Evolutionary conservation across 2,797 vertebrate genomes (phyloP), one percentile per base, ranked within the genome.

Genomic region (Amazona ochrocephala): DNA sequence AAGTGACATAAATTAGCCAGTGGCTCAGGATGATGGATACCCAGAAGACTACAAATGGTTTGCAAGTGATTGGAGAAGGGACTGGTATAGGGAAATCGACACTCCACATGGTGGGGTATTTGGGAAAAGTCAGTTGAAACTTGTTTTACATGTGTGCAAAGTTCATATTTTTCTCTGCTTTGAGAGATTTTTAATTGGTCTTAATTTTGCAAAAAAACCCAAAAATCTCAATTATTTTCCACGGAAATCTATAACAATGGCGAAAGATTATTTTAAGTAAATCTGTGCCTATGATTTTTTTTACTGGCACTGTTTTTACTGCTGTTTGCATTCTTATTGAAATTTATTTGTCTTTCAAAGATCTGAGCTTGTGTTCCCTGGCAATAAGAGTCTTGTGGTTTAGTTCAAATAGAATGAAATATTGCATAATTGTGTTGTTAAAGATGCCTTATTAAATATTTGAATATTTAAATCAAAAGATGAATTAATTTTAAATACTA

Each of bases 41-140:
- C 96, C 97, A 94, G 97, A 98, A 98, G 98, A 99, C 97, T 98
- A 96, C 97, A 98, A 98, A 98, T 98, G 97, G 98, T 98, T 98
- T 98, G 97, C 98, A 98, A 98, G 98, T 99, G 99, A 98, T 98
- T 98, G 98, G 98, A 98, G 99, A 98, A 98, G 98, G 98, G 97
- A 98, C 98, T 99, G 98, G 98, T 99, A 98, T 99, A 98, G 98
- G 98, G 98, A 98, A 98, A 98, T 97, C 98, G 97, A 97, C 98
- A 99, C 98, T 98, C 97, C 98, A 98, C 84, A 97, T 98, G 98
- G 99, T 97, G 98, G 99, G 99, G 99, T 99, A 98, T 99, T 99
- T 99, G 99, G 99, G 99, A 99, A 99, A 99, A 99, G 99, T 99
- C 99, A 99, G 99, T 99, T 98, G 97, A 98, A 98, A 98, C 98